A percentile compares a stretch with the other conserved stretches of the same genome.
phyloP scores from a whole-genome alignment of 2,797 vertebrate species.

The Podarcis siculus region DNA sequence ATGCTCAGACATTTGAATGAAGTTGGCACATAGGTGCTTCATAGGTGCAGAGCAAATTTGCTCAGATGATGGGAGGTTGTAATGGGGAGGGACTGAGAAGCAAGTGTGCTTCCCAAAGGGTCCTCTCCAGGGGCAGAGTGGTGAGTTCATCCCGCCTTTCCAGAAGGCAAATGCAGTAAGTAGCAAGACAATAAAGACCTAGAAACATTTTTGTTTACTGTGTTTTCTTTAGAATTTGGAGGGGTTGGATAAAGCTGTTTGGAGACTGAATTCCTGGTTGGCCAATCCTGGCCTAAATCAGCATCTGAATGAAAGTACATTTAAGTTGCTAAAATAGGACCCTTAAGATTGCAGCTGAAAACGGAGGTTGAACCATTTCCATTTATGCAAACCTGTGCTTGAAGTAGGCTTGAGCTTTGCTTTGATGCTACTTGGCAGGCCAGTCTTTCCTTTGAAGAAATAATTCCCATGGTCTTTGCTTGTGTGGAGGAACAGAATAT shows the following conservation, averaged over 20 bases:
- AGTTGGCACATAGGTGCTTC: not conserved
- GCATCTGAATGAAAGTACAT: not conserved
- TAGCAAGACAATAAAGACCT: not conserved
- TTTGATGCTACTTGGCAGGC: not conserved
- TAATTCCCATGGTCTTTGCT: not conserved
- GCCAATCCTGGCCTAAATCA: not conserved
- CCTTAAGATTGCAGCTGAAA: not conserved
- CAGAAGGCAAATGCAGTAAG: not conserved
- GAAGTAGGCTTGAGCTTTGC: not conserved
- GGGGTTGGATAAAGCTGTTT: not conserved
- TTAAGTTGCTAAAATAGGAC: not conserved
- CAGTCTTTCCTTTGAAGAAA: not conserved
- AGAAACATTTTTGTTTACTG: not conserved
- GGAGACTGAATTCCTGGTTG: not conserved
- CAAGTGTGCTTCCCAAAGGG: not conserved
- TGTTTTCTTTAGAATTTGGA: not conserved
- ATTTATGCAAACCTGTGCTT: too few species aligned
- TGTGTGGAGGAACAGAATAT: not conserved
- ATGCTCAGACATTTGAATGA: not conserved
- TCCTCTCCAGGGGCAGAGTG: too few species aligned
- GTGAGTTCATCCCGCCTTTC: not conserved
- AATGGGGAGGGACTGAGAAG: too few species aligned
- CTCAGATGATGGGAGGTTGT: not conserved
- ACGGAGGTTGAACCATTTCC: not conserved
- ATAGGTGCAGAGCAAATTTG: not conserved